Base-by-base conservation (phyloP, 2,113 vertebrate species). In the Axis porcinus region DNA sequence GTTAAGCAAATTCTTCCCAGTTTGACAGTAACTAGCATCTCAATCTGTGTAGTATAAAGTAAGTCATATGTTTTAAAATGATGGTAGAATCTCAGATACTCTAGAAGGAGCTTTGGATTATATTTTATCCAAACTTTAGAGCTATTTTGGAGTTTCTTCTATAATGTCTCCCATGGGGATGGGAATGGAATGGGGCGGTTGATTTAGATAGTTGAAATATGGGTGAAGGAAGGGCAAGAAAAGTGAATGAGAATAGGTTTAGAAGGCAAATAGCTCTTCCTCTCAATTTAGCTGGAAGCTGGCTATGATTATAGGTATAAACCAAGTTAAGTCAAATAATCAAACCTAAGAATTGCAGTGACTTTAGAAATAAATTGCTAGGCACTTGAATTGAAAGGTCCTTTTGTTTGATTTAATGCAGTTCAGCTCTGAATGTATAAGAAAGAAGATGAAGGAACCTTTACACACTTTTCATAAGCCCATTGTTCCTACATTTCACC, bases 281-380 rank as follows among this genome's bases (percentile, higher is more conserved):
- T 94, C 9, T 78, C 87, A 92, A 62, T 95, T 96, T 90, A 76
- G 81, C 10, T 43, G 76, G 89, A 97, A n/a, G 30, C 47, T 97
- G 47, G 33, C 43, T 95, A 12, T 96, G 95, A 94, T 94, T 97
- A 78, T 82, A 88, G 88, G 50, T 62, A 94, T 92, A 95, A 91
- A 36, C 88, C 74, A 43, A 50, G 85, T 81, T 88, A 94, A 97
- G 64, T 85, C 88, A 95, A 91, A 97, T 93, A 96, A 96, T 97
- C 88, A 95, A 97, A 95, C 60, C 85, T 86, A 86, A 97, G 95
- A 97, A 95, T 90, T 94, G 47, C 9, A 50, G 64, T 92, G 81
- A 85, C 81, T 96, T 97, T 74, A 78, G 78, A 90, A 92, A 94
- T 85, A 92, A 94, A 98, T 97, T 94, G 16, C 58, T 76, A 21